These are phyloP conservation scores for Pammene fasciana DNA, from an alignment of 2,888 invertebrate species.

Conservation along the genomic window DNA sequence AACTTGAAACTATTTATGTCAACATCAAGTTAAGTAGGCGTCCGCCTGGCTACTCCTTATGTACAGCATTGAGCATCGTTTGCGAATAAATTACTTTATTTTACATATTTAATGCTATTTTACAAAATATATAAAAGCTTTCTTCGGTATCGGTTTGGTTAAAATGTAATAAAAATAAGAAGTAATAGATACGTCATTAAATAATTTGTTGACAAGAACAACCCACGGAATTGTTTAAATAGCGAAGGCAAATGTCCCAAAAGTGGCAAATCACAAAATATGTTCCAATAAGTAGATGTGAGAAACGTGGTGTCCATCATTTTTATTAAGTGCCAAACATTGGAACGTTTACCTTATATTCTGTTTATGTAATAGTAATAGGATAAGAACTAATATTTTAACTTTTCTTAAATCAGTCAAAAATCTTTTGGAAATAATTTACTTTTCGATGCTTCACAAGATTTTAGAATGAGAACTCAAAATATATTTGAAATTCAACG, in stretches of 20 bases:
- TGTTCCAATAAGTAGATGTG: too few species aligned
- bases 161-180: not conserved
- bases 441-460: too few species aligned
- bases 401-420: too few species aligned
- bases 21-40: constrained; percentile 74
- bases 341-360: not conserved
- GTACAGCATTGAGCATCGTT: constrained; percentile 75
- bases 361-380: too few species aligned
- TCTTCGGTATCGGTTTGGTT: constrained; percentile 18
- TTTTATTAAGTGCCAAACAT: not conserved
- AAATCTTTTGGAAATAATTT: too few species aligned
- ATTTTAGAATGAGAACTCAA: too few species aligned
- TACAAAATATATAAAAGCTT: constrained; percentile 29
- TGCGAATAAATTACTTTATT: constrained; percentile 36
- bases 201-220: not conserved
- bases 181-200: not conserved
- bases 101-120: constrained; percentile 31
- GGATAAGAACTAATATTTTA: too few species aligned
- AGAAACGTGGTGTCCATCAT: too few species aligned
- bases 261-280: not conserved
- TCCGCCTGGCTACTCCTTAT: constrained; percentile 62
- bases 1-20: constrained; percentile 81
- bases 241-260: not conserved
- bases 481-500: too few species aligned
- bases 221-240: not conserved